Evolutionary conservation across 2,797 vertebrate species (phyloP), one percentile per base, ranked within the genome.

Genomic region (Botia kubotai): DNA sequence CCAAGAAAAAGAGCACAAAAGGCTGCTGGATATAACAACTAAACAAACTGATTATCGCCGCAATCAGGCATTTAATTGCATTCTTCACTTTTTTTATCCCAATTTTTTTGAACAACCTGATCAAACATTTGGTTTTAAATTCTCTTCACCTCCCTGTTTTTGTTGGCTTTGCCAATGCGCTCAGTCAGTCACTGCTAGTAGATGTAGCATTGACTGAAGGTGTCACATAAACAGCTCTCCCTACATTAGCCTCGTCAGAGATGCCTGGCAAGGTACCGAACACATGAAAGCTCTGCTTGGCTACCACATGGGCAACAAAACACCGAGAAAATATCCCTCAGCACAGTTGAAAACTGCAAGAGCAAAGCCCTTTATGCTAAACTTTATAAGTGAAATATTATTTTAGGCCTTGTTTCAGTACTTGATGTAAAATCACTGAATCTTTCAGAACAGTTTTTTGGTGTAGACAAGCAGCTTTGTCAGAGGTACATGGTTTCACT

Each of bases 61-160:
- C 19, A 33, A 16, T 73, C 21, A 73, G 52, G 12, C 39, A 19
- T 67, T 77, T 63, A 70, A 21, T 12, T 7, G 17, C 48, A 57
- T 63, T 52, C 55, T 71, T 63, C 23, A 62, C 53, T 33, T 63
- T 55, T 79, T 60, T 53, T 55, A n/a, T 74, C 63, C 6, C 16
- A 50, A 3, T 73, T 23, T 70, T 36, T 67, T 58, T 78, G 17
- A 23, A 72, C 11, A 55, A 16, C 50, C 23, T 19, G 29, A 65
- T 26, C 8, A 58, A 74, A 39, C 36, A 7, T 52, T 53, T n/a
- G 12, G 10, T 62, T 46, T 73, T 26, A 8, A 78, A 78, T 50
- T 57, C 53, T 33, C 62, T 83, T 83, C 57, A 77, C 21, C 1
- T 69, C 57, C 26, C 53, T 50, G 66, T 85, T 86, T 81, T 65